phyloP scores from a whole-genome alignment of 2,888 invertebrate genomes.

The Caenorhabditis zanzibari region DNA sequence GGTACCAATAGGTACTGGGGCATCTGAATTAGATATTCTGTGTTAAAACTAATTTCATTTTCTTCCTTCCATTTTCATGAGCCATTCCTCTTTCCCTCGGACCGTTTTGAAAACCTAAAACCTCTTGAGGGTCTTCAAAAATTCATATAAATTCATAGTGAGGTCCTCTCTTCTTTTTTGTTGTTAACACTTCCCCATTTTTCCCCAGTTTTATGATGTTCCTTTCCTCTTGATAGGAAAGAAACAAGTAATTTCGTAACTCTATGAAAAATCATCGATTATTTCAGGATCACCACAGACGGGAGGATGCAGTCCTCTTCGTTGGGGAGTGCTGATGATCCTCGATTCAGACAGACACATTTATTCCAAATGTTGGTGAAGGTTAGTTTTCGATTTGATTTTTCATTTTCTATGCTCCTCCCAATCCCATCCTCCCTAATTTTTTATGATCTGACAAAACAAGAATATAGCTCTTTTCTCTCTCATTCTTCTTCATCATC shows the following conservation, averaged over 20 bases:
- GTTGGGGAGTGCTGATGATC: constrained; percentile 66
- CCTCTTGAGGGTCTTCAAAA: constrained; percentile 49
- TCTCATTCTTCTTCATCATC: background rate
- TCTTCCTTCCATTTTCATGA: constrained; percentile 5
- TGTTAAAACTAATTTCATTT: constrained; percentile 46
- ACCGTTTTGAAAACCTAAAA: constrained; percentile 10
- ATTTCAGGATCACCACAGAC: constrained; percentile 59
- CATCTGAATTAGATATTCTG: background rate
- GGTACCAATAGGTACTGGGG: no score
- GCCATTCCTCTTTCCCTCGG: background rate
- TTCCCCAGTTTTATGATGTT: constrained; percentile 56
- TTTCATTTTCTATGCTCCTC: no score
- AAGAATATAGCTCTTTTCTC: no score
- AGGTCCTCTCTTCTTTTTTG: constrained; percentile 13
- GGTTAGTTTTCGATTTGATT: constrained; percentile 43
- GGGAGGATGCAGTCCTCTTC: constrained; percentile 68
- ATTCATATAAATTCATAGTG: constrained; percentile 57
- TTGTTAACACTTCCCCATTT: constrained; percentile 36
- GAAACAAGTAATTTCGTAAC: constrained; percentile 4
- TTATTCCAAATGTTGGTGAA: constrained; percentile 75
- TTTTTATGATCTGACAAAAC: constrained; percentile 19
- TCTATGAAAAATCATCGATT: background rate
- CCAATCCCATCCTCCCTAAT: background rate
- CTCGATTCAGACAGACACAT: constrained; percentile 71
- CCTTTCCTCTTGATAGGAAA: background rate